Evolutionary conservation across 2,888 invertebrate species (phyloP), one percentile per base, ranked within the genome.

Genomic region (Podotricha telesiphe): DNA sequence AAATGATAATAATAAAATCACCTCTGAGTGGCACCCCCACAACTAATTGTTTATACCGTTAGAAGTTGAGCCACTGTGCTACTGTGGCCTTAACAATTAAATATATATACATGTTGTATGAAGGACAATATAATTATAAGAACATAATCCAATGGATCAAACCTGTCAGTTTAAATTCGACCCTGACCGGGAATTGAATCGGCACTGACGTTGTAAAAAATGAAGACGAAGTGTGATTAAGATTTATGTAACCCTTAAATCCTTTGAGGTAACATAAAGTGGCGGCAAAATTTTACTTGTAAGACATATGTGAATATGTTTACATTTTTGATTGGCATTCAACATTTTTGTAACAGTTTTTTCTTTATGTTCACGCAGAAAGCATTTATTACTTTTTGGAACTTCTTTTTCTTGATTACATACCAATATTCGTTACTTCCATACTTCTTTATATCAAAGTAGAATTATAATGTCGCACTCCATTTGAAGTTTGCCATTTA

Each of bases 161-260:
- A 50, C 15, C 45, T 48, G 40, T 64, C 50, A 63, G 40, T 58
- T 51, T 56, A 50, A 20, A 58, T 20, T 34, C 50, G 58, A 40
- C 69, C 69, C 48, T 69, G 69, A 65, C 65, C 65, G 55, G 53
- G 19, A 65, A 47, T 65, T 65, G 47, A 65, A 64, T n/a, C 10
- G 22, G 34, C 50, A 65, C 28, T 45, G 59, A 45, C 59, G 28
- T n/a, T 59, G 59, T 22, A 59, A 22, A 45, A 59, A 28, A 59
- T 45, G 45, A 45, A 59, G 55, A 55, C 17, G 55, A 17, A 55
- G 15, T 19, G 48, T 48, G 34, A 62, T 48, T 37, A 37, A 53
- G 53, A 61, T 67, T 67, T 62, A 67, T 67, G 45, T 67, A 15
- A 53, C 34, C 53, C 61, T 67, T 67, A 22, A 47, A 53, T 20